Conservation (phyloP, 2,797 vertebrate species). For the Phrynocephalus vlangalii region DNA sequence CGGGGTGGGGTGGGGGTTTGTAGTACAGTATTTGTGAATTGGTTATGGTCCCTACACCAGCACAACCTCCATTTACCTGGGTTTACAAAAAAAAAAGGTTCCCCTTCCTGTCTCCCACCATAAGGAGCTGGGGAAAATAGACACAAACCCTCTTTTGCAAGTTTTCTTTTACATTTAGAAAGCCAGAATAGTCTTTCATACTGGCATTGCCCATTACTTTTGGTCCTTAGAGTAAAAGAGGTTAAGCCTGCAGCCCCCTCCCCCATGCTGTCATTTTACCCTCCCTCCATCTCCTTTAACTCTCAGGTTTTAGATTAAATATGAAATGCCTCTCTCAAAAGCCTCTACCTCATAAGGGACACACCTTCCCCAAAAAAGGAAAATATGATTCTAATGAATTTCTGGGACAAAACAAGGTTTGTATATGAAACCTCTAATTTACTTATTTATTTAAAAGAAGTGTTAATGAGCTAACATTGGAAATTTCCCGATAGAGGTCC, state of each 20-base stretch:
- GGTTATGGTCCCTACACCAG: constrained; percentile 40
- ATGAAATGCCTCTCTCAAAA: constrained; percentile 31
- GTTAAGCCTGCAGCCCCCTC: neutral
- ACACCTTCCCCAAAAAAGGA: constrained; percentile 21
- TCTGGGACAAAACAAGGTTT: constrained; percentile 35
- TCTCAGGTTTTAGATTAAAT: neutral
- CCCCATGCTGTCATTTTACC: too few relatives aligned
- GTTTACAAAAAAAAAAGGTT: constrained; percentile 13
- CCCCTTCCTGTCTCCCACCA: neutral
- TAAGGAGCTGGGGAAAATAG: neutral
- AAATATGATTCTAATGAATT: constrained; percentile 16
- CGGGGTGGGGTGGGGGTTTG: neutral
- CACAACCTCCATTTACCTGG: neutral
- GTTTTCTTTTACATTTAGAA: constrained; percentile 24
- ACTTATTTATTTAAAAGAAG: constrained; percentile 41
- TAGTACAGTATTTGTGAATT: constrained; percentile 6
- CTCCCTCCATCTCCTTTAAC: neutral
- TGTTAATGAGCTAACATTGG: constrained; percentile 36
- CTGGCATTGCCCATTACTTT: constrained; percentile 3
- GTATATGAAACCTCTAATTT: constrained; percentile 42
- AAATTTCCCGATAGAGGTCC: constrained; percentile 50
- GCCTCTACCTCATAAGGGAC: too few relatives aligned
- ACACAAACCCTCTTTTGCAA: neutral
- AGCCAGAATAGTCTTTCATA: constrained; percentile 45
- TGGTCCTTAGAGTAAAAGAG: constrained; percentile 1